phyloP scores from a whole-genome alignment of 2,113 vertebrate genomes.

The Circaetus cinerascens region DNA sequence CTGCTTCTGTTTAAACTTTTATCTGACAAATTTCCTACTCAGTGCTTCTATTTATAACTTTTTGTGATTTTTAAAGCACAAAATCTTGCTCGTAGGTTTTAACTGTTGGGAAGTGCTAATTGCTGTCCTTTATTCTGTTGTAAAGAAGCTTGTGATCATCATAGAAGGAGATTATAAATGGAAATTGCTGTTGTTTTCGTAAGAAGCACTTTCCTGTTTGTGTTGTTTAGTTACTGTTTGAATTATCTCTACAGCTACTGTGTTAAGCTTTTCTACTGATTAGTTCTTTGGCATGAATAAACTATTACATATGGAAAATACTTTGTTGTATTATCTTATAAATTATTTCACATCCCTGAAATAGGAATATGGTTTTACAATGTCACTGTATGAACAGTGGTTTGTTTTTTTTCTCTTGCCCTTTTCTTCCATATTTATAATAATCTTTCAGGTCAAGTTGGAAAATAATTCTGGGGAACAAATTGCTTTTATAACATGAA shows the following conservation, averaged over 20 bases:
- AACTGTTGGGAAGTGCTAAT: background rate
- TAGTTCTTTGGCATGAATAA: background rate
- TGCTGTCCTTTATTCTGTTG: background rate
- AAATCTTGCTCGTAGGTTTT: background rate
- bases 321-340: background rate
- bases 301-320: background rate
- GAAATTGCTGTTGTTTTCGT: background rate
- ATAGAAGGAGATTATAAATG: background rate
- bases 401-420: background rate
- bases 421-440: background rate
- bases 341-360: background rate
- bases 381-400: background rate
- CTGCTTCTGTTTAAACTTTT: background rate
- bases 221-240: background rate
- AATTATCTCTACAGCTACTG: background rate
- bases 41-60: background rate
- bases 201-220: background rate
- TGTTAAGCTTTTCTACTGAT: background rate
- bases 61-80: background rate
- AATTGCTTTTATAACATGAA: background rate
- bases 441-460: background rate
- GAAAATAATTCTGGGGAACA: background rate
- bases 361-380: background rate
- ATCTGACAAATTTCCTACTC: background rate
- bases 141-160: fast-evolving